Conservation (phyloP, 64 coral and sea anemone species). For the Acropora yongei region DNA sequence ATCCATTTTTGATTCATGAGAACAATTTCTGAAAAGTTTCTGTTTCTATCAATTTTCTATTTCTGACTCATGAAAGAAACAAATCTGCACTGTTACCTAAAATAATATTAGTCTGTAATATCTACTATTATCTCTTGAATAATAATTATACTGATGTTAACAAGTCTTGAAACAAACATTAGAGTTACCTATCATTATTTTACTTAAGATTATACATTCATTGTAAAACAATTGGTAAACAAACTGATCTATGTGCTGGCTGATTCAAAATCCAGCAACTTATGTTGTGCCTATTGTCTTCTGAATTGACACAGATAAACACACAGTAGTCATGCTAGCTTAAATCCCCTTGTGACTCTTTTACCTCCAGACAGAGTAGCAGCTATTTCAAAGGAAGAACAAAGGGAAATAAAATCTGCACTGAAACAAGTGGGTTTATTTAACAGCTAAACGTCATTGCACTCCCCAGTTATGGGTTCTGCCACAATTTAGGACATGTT, state of each 20-base stretch:
- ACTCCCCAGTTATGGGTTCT: neutral
- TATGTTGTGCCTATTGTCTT: constrained; percentile 2
- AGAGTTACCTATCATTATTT: neutral
- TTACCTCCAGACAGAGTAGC: constrained; percentile 7
- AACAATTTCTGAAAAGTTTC: constrained; percentile 19
- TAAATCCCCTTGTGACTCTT: constrained; percentile 7
- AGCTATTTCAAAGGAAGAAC: constrained; percentile 20
- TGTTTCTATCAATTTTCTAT: constrained; percentile 20
- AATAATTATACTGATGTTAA: constrained; percentile 6
- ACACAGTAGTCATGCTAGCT: neutral
- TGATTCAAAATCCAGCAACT: constrained; percentile 12
- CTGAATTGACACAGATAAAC: neutral
- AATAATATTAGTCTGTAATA: neutral
- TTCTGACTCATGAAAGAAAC: constrained; percentile 20
- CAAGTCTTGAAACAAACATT: neutral
- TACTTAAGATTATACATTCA: neutral
- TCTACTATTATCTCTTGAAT: neutral
- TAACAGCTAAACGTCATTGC: constrained; percentile 15
- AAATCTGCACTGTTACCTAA: constrained; percentile 3
- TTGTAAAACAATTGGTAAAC: constrained; percentile 1
- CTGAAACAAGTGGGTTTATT: constrained; percentile 12
- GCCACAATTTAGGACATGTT: constrained; percentile 65
- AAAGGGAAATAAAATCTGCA: constrained; percentile 1
- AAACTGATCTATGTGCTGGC: constrained; percentile 14
- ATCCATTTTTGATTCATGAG: too few species aligned